Evolutionary conservation across 2,113 vertebrate species (phyloP).

Genomic region (Apteryx owenii): DNA sequence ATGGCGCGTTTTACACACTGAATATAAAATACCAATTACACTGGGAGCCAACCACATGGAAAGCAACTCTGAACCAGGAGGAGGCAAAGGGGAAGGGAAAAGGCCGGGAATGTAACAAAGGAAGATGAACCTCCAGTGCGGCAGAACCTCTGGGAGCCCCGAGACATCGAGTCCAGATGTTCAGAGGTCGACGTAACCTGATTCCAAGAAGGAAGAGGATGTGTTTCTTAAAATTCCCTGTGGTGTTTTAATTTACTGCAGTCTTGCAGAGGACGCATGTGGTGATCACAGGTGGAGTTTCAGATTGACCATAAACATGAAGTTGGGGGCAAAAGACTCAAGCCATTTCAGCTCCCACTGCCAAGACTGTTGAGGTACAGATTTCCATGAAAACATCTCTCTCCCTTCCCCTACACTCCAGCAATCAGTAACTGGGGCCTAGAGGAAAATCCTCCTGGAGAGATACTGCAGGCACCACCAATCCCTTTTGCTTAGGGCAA

Average conservation of each 20-base stretch:
- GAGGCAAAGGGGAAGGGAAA: background rate
- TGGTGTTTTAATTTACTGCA: conserved; percentile 57
- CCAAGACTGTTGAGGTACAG: background rate
- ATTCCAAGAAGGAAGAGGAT: conserved; percentile 70
- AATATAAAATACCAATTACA: background rate
- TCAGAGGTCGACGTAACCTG: conserved; percentile 26
- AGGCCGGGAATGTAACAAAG: conserved; percentile 3
- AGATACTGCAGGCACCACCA: background rate
- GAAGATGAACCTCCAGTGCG: conserved; percentile 21
- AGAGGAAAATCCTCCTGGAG: background rate
- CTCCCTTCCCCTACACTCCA: background rate
- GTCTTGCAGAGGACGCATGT: conserved; percentile 20
- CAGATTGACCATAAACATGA: conserved; percentile 16
- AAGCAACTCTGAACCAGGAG: background rate
- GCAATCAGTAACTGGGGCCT: background rate
- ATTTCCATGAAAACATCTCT: conserved; percentile 22
- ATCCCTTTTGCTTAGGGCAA: background rate
- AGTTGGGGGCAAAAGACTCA: conserved; percentile 1
- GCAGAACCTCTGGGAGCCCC: conserved; percentile 58
- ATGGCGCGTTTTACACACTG: background rate
- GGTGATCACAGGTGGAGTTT: conserved; percentile 63
- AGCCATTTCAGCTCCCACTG: background rate
- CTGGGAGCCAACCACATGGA: background rate
- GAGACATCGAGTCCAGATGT: conserved; percentile 62
- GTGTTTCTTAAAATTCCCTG: conserved; percentile 54